phyloP scores from a whole-genome alignment of 2,888 invertebrate species.

The Endomychus coccineus region DNA sequence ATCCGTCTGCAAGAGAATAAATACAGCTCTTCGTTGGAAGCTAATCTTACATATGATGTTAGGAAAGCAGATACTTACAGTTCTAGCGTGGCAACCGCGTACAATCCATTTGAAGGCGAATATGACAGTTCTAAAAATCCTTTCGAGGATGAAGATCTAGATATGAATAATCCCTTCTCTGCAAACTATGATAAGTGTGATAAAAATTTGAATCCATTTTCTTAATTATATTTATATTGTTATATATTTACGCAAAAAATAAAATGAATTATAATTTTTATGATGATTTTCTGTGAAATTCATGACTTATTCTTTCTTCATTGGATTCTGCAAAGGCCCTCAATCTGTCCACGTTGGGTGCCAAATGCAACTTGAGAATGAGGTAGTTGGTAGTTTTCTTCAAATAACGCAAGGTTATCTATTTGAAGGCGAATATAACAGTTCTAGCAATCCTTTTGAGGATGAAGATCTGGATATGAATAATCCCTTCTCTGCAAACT shows the following conservation, averaged over 20 bases:
- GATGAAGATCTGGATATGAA: constrained; percentile 30
- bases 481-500: constrained; percentile 11
- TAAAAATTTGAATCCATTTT: constrained; percentile 14
- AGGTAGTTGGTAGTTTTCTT: no score
- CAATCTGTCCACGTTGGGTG: no score
- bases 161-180: constrained; percentile 18
- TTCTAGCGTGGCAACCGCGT: constrained; percentile 2
- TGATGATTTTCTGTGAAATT: no score
- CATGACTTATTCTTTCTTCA: no score
- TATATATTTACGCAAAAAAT: no score
- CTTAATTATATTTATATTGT: no score
- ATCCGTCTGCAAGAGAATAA: constrained; percentile 49
- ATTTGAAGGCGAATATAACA: no score
- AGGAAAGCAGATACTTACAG: constrained; percentile 20
- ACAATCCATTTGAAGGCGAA: constrained; percentile 40
- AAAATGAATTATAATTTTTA: no score
- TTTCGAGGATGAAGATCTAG: constrained; percentile 44
- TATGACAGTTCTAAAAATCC: constrained; percentile 61
- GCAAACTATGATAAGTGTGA: constrained; percentile 11
- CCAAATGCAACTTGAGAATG: no score
- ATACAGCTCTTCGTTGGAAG: constrained; percentile 57
- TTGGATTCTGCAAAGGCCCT: no score
- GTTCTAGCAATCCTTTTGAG: constrained; percentile 63
- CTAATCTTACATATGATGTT: constrained; percentile 44
- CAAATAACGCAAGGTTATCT: no score